phyloP scores from a whole-genome alignment of 2,113 vertebrate genomes.

The Cyanoramphus novaezelandiae region DNA sequence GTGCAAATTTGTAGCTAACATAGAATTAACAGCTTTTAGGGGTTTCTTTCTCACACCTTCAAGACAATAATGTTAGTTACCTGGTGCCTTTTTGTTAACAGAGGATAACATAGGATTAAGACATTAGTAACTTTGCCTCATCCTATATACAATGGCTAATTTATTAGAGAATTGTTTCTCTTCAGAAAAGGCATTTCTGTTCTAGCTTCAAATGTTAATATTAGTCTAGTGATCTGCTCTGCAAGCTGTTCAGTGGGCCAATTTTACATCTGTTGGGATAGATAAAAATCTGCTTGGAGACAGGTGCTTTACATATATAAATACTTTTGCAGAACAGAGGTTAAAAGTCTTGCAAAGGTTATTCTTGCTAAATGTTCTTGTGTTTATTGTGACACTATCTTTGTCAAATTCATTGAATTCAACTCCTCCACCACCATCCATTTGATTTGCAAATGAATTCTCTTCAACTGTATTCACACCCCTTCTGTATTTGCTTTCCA shows the following conservation, averaged over 20 bases:
- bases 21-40: not conserved
- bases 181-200: not conserved
- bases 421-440: constrained; percentile 12
- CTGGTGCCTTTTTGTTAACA: not conserved
- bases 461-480: constrained; percentile 52
- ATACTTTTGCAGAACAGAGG: not conserved
- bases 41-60: not conserved
- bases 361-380: constrained; percentile 31
- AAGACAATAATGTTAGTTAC: not conserved
- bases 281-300: not conserved
- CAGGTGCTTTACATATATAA: not conserved
- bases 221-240: not conserved
- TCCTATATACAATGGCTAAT: not conserved
- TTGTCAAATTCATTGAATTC: constrained; percentile 26
- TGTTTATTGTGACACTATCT: constrained; percentile 47
- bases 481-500: constrained; percentile 67
- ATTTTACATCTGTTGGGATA: not conserved
- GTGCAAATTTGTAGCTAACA: not conserved
- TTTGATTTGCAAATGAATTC: constrained; percentile 57
- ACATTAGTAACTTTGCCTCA: not conserved
- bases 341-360: constrained; percentile 19
- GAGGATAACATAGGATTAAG: not conserved
- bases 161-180: not conserved
- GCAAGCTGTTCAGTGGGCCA: not conserved
- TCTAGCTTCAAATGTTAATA: not conserved